Base-by-base conservation (phyloP, 64 coral and sea anemone species). In the Montipora capricornis region DNA sequence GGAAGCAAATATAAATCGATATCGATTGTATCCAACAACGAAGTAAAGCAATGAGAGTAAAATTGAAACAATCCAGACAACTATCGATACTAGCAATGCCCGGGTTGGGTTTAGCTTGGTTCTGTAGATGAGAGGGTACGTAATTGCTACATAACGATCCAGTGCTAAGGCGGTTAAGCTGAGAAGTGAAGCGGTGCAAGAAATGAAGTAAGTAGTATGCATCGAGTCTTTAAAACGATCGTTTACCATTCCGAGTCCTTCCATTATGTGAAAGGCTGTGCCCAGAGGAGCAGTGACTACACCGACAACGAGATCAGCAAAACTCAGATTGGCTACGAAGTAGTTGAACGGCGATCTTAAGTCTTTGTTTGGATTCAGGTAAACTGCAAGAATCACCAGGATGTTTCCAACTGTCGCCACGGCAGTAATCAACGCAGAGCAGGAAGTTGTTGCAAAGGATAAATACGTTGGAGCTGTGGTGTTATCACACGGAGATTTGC, bases 141-240 rank as follows among this genome's bases (percentile, higher is more conserved):
- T 83, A 79, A 91, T 90, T 49, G 87, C 93, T 8, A 24, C 66
- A 74, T 90, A 96, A 13, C 90, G 84, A 53, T 96, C 95, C 44
- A 96, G 12, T 17, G 95, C 92, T 8, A 96, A 68, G 7, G 95
- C 90, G 13, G 78, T 64, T 4, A 96, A 87, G 49, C 95, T 96
- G 62, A 96, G 82, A 13, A 96, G 79, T 17, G 95, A 96, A 11
- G 95, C 95, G 2, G 95, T 96, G 49, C 95, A 96, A 0, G 90
- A 79, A 16, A 93, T 80, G 49, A 96, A 96, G 60, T 90, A 93
- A 37, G 87, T 89, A 70, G 93, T 87, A 16, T 90, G 91, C 76
- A 96, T 69, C 1, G 19, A 15, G 4, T 51, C 20, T 79, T 53
- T 37, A 8, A 67, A 51, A 0, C 50, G 64, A 16, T 83, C 19